A percentile compares a stretch with the other conserved stretches of the same genome.
Evolutionary conservation across 2,797 vertebrate species (phyloP).

Genomic region (Cyclopterus lumpus): DNA sequence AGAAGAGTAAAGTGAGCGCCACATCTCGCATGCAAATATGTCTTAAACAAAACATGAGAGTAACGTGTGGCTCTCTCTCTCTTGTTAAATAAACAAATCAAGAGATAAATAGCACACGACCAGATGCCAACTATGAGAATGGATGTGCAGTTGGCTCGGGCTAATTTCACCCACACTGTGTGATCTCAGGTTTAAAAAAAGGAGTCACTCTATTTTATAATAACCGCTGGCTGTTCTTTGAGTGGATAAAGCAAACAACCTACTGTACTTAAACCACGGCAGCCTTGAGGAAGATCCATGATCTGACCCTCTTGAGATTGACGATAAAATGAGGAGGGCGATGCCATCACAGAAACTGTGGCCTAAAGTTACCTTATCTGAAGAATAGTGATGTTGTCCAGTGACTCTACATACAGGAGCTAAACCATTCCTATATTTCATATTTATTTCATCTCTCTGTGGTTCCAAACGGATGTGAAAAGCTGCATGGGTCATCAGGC

Average conservation of each 20-base stretch:
- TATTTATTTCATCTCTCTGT: background rate
- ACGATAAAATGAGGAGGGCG: background rate
- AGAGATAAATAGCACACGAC: background rate
- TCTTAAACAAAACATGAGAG: constrained; percentile 6
- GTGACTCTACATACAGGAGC: background rate
- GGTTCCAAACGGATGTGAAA: background rate
- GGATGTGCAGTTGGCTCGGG: constrained; percentile 7
- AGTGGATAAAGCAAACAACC: constrained; percentile 36
- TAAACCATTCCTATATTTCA: background rate
- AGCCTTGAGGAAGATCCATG: constrained; percentile 27
- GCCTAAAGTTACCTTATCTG: background rate
- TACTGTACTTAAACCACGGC: constrained; percentile 59
- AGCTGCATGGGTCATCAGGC: background rate
- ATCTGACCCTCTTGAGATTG: constrained; percentile 15
- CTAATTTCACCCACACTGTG: background rate
- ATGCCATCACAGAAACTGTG: background rate
- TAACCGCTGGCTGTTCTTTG: constrained; percentile 30
- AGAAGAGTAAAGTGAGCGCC: background rate
- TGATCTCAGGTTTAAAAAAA: constrained; percentile 41
- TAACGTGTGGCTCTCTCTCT: background rate
- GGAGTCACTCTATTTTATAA: constrained; percentile 33
- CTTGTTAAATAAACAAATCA: constrained; percentile 29
- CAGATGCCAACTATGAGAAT: constrained; percentile 12
- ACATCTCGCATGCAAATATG: constrained; percentile 14
- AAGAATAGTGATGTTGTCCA: background rate